A percentile compares a stretch with the other conserved stretches of the same genome.
phyloP scores from a whole-genome alignment of 2,113 vertebrate genomes.

The Cryptomyrus ogoouensis region DNA sequence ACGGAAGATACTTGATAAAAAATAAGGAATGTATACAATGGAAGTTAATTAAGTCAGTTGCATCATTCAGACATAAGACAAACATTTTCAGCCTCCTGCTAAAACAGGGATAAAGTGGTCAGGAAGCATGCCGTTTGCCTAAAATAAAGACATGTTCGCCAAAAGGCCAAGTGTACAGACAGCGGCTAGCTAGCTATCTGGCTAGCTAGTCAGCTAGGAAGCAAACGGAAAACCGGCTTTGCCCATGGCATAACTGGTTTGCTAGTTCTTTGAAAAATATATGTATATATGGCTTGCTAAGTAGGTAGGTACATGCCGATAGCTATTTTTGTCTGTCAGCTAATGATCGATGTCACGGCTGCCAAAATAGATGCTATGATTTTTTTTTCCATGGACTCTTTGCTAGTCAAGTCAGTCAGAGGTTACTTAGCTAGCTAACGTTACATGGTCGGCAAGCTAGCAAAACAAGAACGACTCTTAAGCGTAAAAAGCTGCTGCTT shows the following conservation, averaged over 20 bases:
- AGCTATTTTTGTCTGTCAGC: slow-evolving; percentile 6
- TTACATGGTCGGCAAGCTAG: neutral
- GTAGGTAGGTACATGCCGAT: slow-evolving; percentile 10
- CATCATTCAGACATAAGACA: neutral
- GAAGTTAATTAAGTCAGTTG: slow-evolving; percentile 12
- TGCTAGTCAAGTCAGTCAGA: neutral
- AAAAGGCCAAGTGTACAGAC: neutral
- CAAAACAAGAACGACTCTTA: neutral
- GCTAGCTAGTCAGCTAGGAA: neutral
- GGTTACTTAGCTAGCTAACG: neutral
- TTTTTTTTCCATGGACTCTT: slow-evolving; percentile 2
- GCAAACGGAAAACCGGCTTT: slow-evolving; percentile 9
- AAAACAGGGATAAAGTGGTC: neutral
- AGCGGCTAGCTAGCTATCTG: slow-evolving; percentile 14
- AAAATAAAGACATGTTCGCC: neutral
- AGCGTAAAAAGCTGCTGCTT: neutral
- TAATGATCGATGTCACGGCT: slow-evolving; percentile 5
- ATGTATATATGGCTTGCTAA: neutral
- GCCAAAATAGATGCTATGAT: slow-evolving; percentile 6
- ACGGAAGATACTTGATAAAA: slow-evolving; percentile 20
- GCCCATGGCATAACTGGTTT: slow-evolving; percentile 11
- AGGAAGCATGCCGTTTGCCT: neutral
- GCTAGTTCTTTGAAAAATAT: neutral
- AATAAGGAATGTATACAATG: slow-evolving; percentile 18
- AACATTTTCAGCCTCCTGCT: neutral